Evolutionary conservation across 2,113 vertebrate genomes (phyloP).

Genomic region (Scopus umbretta): DNA sequence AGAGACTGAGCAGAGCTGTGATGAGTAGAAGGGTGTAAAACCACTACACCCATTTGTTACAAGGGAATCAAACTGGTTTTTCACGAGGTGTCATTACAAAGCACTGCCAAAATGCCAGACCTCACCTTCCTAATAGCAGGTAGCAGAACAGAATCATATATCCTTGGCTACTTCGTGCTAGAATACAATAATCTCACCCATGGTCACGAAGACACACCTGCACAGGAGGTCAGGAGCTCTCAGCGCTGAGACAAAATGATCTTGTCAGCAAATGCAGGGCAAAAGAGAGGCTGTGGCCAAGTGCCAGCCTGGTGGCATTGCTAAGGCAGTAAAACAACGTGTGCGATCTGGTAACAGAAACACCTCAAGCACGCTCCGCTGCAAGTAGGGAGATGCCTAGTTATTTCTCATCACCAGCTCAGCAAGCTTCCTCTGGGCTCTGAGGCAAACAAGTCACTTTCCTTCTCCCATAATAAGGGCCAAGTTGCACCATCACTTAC

Average conservation of each 20-base stretch:
- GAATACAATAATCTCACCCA: not conserved
- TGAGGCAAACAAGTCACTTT: not conserved
- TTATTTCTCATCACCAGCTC: not conserved
- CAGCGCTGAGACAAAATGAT: accelerated
- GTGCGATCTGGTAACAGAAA: not conserved
- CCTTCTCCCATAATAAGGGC: not conserved
- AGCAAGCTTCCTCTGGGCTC: not conserved
- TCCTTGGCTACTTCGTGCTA: not conserved
- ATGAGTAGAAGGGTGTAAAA: conserved; percentile 39
- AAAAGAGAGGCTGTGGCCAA: not conserved
- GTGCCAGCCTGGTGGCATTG: not conserved
- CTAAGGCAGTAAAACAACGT: not conserved
- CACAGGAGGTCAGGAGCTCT: not conserved
- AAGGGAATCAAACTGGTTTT: conserved; percentile 62
- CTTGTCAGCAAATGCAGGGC: not conserved
- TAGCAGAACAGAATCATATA: not conserved
- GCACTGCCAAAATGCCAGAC: not conserved
- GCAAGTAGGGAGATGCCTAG: not conserved
- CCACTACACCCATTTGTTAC: conserved; percentile 41
- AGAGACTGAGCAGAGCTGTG: not conserved
- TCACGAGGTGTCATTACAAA: not conserved
- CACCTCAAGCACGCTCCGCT: not conserved
- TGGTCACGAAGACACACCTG: not conserved
- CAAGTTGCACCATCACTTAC: not conserved
- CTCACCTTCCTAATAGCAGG: conserved; percentile 15